Evolutionary conservation across 2,888 invertebrate species (phyloP).

Genomic region (Synergus laeviventris): DNA sequence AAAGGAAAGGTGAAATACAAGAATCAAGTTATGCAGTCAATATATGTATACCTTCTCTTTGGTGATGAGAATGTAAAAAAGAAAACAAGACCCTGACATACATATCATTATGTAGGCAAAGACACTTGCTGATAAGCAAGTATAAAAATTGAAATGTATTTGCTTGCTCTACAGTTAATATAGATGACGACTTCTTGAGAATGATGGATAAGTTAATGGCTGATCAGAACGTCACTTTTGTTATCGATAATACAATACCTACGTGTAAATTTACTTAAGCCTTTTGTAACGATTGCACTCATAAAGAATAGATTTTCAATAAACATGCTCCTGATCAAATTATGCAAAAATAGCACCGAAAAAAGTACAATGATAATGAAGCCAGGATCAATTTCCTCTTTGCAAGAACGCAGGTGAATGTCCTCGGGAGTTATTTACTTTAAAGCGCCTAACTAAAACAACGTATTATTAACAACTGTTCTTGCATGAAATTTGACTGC

Average conservation of each 20-base stretch:
- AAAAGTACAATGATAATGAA: not conserved
- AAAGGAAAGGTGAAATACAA: not conserved
- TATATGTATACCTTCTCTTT: too few relatives aligned
- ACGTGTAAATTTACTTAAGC: conserved; percentile 20
- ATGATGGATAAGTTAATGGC: not conserved
- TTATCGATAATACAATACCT: conserved; percentile 28
- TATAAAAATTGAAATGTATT: not conserved
- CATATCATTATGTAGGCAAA: conserved; percentile 1
- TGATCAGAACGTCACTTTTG: conserved; percentile 20
- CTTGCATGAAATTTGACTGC: conserved; percentile 17
- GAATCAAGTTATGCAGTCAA: not conserved
- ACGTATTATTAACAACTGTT: conserved; percentile 6
- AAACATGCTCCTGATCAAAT: conserved; percentile 20
- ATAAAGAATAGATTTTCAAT: not conserved
- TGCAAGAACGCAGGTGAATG: not conserved
- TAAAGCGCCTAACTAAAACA: not conserved
- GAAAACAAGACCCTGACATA: conserved; percentile 7
- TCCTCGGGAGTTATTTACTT: not conserved
- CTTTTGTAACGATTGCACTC: not conserved
- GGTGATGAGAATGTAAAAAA: not conserved
- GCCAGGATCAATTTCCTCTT: not conserved
- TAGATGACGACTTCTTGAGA: not conserved
- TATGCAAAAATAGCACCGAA: not conserved
- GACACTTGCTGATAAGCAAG: not conserved
- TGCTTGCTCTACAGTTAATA: not conserved